These are phyloP conservation scores for Myotis davidii DNA, from an alignment of 2,113 vertebrate genomes.

Conservation along the genomic window DNA sequence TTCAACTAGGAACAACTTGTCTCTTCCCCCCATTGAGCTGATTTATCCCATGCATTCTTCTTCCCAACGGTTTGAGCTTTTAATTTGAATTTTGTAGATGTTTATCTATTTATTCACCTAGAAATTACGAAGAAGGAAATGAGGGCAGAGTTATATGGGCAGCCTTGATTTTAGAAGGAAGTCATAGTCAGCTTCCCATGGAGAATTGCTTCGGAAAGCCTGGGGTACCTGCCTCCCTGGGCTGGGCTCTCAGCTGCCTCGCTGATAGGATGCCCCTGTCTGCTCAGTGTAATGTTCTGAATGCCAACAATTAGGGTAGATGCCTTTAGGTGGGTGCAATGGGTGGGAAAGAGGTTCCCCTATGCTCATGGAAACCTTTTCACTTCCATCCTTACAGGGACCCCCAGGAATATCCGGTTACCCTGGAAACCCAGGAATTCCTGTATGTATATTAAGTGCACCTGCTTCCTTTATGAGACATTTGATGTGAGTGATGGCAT, in stretches of 20 bases:
- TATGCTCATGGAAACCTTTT: not conserved
- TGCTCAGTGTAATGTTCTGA: not conserved
- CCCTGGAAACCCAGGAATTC: constrained; percentile 96
- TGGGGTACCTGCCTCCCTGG: accelerated
- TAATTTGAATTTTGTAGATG: not conserved
- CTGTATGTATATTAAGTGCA: constrained; percentile 87
- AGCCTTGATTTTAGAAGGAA: not conserved
- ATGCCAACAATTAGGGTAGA: not conserved
- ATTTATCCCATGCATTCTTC: not conserved
- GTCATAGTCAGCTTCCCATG: not conserved
- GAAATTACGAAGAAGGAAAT: not conserved
- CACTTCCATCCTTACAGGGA: constrained; percentile 87
- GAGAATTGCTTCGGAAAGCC: accelerated
- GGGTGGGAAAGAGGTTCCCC: not conserved
- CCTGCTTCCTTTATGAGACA: not conserved
- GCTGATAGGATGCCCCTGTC: not conserved
- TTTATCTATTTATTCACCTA: not conserved
- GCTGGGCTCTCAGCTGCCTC: not conserved
- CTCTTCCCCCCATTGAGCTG: no score
- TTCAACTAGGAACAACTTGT: not conserved
- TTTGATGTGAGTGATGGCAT: not conserved
- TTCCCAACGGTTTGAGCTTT: not conserved
- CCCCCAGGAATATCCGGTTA: constrained; percentile 92
- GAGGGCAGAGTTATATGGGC: not conserved
- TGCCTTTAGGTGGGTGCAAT: not conserved